Evolutionary conservation across 2,797 vertebrate species (phyloP), one percentile per base, ranked within the genome.

Genomic region (Melanogrammus aeglefinus): DNA sequence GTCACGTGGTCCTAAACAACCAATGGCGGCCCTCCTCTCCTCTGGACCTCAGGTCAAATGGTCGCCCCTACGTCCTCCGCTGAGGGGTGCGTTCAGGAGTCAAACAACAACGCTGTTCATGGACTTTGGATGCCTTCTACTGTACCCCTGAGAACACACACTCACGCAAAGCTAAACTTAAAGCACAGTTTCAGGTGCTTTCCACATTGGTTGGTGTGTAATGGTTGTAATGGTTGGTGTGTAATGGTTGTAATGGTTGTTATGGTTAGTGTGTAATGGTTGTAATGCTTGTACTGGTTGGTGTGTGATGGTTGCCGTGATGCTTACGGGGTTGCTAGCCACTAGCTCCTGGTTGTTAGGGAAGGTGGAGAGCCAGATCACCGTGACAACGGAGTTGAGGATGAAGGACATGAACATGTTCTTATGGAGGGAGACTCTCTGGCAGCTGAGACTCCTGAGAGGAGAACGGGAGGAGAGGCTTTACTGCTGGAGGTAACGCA

Each of bases 371-470:
- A 96, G 92, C 89, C 85, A 94, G 79, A 91, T 86, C 13, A 95
- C 88, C 7, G 92, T 95, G 70, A 93, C 77, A 6, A 94, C 86
- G 39, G 94, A 95, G 88, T 94, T 94, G 0, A 96, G 82, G 83
- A 95, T 94, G 83, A 94, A 95, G 77, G 95, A 95, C 35, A 94
- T 82, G 72, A 96, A 95, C 89, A 89, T 94, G 91, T 95, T 96
- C 87, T 96, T 96, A 84, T 96, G 95, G 47, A 96, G 94, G 51
- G 94, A 94, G 80, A 95, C 93, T 74, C 95, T 90, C 91, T 96
- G 94, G 87, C 95, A 96, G 88, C 94, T 95, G 13, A 96, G 90
- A 86, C 90, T 95, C 82, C 94, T 96, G 83, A 7, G 84, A 63
- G 24, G 73, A 2, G 16, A 18, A 10, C 39, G 13, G 12, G 39